phyloP scores from a whole-genome alignment of 2,113 vertebrate species.

The Neofelis nebulosa region DNA sequence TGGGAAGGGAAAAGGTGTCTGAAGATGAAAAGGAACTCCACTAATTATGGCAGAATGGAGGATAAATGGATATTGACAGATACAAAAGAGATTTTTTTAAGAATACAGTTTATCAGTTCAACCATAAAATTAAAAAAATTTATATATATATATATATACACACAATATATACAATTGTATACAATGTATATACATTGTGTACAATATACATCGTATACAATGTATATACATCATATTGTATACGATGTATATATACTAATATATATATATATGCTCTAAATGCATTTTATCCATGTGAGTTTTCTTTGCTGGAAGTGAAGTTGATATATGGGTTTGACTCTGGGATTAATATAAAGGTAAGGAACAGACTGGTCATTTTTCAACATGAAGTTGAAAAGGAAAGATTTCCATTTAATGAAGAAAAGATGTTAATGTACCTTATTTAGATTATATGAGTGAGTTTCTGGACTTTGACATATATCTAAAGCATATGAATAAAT shows the following conservation, averaged over 20 bases:
- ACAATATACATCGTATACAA: too few relatives aligned
- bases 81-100: background rate
- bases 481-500: background rate
- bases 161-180: too few relatives aligned
- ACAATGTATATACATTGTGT: too few relatives aligned
- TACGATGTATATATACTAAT: too few relatives aligned
- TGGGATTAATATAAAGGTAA: background rate
- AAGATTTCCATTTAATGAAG: background rate
- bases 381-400: background rate
- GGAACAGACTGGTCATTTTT: background rate
- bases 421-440: background rate
- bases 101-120: background rate
- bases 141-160: too few relatives aligned
- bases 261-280: background rate
- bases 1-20: background rate
- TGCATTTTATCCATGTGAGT: background rate
- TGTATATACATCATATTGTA: too few relatives aligned
- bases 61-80: background rate
- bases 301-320: background rate
- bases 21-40: background rate
- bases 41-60: background rate
- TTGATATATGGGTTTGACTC: background rate
- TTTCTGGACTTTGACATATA: background rate
- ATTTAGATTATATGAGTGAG: background rate
- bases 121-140: background rate